phyloP scores from a whole-genome alignment of 30 jellyfish, hydroid and myxozoan genomes.

The Aurelia aurita region DNA sequence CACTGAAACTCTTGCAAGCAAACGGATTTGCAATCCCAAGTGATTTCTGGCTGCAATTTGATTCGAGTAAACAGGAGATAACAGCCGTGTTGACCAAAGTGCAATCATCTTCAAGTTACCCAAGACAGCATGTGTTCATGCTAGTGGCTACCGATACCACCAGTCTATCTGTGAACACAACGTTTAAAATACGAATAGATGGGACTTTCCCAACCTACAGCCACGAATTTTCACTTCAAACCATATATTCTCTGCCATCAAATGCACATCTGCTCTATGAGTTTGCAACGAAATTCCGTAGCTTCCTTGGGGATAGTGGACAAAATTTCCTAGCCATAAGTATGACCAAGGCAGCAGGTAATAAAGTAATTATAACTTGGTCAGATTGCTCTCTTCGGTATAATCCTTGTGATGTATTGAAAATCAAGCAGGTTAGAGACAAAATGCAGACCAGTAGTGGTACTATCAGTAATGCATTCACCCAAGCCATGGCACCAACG shows the following conservation, averaged over 20 bases:
- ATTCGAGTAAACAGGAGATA: constrained; percentile 29
- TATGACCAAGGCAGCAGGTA: constrained; percentile 50
- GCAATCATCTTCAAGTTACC: constrained; percentile 11
- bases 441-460: constrained; percentile 41
- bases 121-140: constrained; percentile 27
- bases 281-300: constrained; percentile 65
- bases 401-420: constrained; percentile 80
- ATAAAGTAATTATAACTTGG: constrained; percentile 53
- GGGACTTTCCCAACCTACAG: constrained; percentile 48
- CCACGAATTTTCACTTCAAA: constrained; percentile 55
- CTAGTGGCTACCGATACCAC: constrained; percentile 74
- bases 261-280: constrained; percentile 30
- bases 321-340: constrained; percentile 51
- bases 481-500: constrained; percentile 54
- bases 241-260: background rate
- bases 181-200: constrained; percentile 32
- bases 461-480: constrained; percentile 28
- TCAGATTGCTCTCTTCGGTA: constrained; percentile 77
- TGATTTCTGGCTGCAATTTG: constrained; percentile 78
- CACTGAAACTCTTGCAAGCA: constrained; percentile 35
- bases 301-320: constrained; percentile 50
- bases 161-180: constrained; percentile 26
- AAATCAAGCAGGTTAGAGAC: constrained; percentile 27
- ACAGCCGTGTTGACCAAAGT: constrained; percentile 36
- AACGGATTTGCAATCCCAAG: constrained; percentile 26